Conservation (phyloP, 2,113 vertebrate genomes). For the Pavo muticus region DNA sequence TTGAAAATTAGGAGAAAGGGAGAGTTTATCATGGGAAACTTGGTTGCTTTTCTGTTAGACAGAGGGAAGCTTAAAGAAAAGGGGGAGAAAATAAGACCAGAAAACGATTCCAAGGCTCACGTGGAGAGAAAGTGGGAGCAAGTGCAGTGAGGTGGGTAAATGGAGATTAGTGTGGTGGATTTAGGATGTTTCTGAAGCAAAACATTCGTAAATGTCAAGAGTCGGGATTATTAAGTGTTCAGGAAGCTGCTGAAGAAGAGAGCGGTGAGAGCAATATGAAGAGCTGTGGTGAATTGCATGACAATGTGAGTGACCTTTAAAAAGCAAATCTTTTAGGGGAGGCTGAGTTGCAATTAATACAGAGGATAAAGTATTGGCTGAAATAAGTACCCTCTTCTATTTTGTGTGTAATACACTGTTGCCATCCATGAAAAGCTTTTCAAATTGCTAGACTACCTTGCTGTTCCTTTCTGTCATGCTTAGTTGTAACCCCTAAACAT, state of each 20-base stretch:
- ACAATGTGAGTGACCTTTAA: not conserved
- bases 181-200: constrained; percentile 34
- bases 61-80: not conserved
- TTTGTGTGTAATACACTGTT: not conserved
- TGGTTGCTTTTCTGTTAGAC: not conserved
- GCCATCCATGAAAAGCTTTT: not conserved
- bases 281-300: not conserved
- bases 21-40: not conserved
- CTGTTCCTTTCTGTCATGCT: not conserved
- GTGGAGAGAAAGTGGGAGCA: not conserved
- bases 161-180: not conserved
- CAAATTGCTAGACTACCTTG: not conserved
- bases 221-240: constrained; percentile 46
- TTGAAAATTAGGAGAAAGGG: not conserved
- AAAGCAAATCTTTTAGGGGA: not conserved
- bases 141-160: not conserved
- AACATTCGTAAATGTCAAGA: constrained; percentile 62
- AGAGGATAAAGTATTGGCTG: not conserved
- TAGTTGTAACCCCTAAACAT: not conserved
- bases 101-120: not conserved
- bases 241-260: constrained; percentile 45
- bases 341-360: not conserved
- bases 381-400: not conserved
- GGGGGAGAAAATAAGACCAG: not conserved
- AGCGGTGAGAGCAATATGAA: not conserved